Evolutionary conservation across 2,888 invertebrate genomes (phyloP).

Genomic region (Stegophylla sp.): DNA sequence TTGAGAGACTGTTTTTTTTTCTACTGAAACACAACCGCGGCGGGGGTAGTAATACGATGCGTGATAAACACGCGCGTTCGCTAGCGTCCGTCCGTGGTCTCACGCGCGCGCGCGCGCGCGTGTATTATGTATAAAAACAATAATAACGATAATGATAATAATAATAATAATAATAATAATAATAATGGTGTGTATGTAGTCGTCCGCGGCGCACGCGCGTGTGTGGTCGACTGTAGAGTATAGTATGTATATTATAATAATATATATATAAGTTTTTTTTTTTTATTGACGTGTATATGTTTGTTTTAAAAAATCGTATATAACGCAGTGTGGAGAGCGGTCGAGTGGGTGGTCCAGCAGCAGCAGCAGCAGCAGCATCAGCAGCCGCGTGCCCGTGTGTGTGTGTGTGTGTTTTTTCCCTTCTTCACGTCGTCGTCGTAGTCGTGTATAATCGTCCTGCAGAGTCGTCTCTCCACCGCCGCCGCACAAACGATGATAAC

Average conservation of each 20-base stretch:
- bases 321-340: conserved; percentile 30
- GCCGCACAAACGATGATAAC: conserved; percentile 19
- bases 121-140: background rate
- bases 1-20: background rate
- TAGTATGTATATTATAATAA: no score
- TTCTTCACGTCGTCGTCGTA: background rate
- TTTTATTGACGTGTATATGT: conserved; percentile 57
- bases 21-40: background rate
- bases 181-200: conserved; percentile 15
- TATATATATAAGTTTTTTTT: conserved; percentile 47
- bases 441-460: no score
- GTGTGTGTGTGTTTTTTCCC: conserved; percentile 35
- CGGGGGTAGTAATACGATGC: background rate
- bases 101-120: background rate
- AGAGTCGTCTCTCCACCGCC: background rate
- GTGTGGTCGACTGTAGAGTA: conserved; percentile 59
- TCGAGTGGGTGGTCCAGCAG: conserved; percentile 55
- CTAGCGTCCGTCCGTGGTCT: background rate
- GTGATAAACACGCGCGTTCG: background rate
- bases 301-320: conserved; percentile 56
- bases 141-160: conserved; percentile 18
- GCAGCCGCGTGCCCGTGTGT: background rate
- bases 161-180: conserved; percentile 31
- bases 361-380: background rate
- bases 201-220: background rate